A percentile compares a stretch with the other conserved stretches of the same genome.
Conservation (phyloP, 1,140 invertebrate species). For the Neocloeon triangulifer region DNA sequence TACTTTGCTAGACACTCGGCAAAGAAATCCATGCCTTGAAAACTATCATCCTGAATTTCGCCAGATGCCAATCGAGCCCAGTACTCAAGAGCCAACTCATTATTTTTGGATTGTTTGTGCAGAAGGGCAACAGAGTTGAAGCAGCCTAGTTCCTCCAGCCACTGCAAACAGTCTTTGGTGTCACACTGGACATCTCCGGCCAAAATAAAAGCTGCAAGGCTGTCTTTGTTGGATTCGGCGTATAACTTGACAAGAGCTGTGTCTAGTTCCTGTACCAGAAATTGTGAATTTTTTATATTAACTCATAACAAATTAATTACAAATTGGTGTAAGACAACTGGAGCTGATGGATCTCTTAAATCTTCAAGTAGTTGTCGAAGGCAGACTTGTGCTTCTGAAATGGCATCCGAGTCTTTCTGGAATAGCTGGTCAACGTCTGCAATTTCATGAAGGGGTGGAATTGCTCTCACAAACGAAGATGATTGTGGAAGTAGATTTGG, state of each 20-base stretch:
- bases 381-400: constrained; percentile 4
- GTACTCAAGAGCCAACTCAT: constrained; percentile 3
- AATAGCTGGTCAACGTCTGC: constrained; percentile 21
- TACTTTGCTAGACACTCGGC: constrained; percentile 6
- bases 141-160: constrained; percentile 4
- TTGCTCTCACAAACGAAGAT: constrained; percentile 14
- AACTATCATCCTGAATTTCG: constrained; percentile 7
- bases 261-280: constrained; percentile 6
- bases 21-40: constrained; percentile 6
- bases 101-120: constrained; percentile 1
- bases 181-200: constrained; percentile 7
- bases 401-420: constrained; percentile 14
- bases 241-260: constrained; percentile 7
- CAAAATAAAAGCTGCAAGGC: constrained; percentile 5
- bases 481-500: too few relatives aligned
- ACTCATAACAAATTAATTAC: too few relatives aligned
- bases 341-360: not conserved
- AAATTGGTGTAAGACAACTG: not conserved
- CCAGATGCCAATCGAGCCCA: constrained; percentile 4
- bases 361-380: constrained; percentile 3
- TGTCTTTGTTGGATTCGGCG: constrained; percentile 4
- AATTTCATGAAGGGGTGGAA: constrained; percentile 22
- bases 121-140: constrained; percentile 6
- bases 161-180: constrained; percentile 2
- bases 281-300: too few relatives aligned